Evolutionary conservation across 2,113 vertebrate genomes (phyloP).

Genomic region (Xenopus borealis): DNA sequence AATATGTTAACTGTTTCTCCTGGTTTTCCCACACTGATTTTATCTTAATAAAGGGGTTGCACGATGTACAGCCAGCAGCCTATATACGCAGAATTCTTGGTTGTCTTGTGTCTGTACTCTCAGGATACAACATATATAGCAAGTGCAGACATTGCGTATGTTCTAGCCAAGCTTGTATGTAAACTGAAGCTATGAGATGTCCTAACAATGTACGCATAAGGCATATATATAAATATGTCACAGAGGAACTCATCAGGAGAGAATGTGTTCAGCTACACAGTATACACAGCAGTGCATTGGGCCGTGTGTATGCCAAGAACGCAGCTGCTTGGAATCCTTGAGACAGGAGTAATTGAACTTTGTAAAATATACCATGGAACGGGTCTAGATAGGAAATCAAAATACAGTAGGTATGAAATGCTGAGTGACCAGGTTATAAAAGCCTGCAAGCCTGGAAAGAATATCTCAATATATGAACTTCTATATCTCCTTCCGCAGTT

Average conservation of each 20-base stretch:
- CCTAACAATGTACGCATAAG: not conserved
- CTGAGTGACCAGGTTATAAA: not conserved
- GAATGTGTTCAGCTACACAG: not conserved
- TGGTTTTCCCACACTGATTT: too few relatives aligned
- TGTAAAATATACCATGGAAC: not conserved
- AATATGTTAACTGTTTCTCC: too few relatives aligned
- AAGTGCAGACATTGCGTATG: slow-evolving; percentile 7
- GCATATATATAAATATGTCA: not conserved
- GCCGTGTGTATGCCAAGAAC: slow-evolving; percentile 1
- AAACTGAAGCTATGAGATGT: not conserved
- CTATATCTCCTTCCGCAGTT: not conserved
- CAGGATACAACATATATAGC: not conserved
- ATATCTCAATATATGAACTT: not conserved
- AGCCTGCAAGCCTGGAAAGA: not conserved
- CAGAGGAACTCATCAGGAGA: not conserved
- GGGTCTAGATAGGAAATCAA: not conserved
- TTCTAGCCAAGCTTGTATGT: slow-evolving; percentile 3
- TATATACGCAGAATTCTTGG: too few relatives aligned
- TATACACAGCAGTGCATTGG: not conserved
- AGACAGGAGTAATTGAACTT: not conserved
- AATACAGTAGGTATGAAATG: not conserved
- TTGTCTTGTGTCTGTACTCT: too few relatives aligned
- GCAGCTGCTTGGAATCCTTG: not conserved
- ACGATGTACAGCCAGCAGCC: too few relatives aligned
- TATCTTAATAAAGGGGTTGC: too few relatives aligned